These are phyloP conservation scores for Drosophila robusta DNA, from an alignment of 2,888 invertebrate genomes.

Conservation along the genomic window DNA sequence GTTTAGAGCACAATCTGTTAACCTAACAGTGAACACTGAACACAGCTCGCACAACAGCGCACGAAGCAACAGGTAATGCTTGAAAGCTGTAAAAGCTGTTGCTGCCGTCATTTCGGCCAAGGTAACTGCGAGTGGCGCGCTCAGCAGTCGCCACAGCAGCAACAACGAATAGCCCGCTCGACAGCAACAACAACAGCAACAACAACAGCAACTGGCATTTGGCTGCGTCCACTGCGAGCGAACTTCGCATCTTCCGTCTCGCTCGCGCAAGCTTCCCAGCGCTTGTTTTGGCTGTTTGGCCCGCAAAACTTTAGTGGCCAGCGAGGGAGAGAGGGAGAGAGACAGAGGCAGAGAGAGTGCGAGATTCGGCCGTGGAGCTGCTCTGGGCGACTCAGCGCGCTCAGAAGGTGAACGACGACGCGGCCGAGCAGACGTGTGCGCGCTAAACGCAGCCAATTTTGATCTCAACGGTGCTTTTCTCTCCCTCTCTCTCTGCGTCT, in stretches of 20 bases:
- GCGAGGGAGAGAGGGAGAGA: slow-evolving; percentile 6
- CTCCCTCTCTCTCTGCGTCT: slow-evolving; percentile 36
- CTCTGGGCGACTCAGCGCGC: slow-evolving; percentile 64
- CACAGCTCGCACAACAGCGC: slow-evolving; percentile 12
- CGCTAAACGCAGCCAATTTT: slow-evolving; percentile 56
- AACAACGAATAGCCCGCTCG: slow-evolving; percentile 27
- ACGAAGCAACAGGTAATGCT: slow-evolving; percentile 59
- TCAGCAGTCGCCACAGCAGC: slow-evolving; percentile 22
- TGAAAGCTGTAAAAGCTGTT: slow-evolving; percentile 39
- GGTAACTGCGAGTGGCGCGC: slow-evolving; percentile 54
- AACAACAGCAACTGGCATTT: slow-evolving; percentile 36
- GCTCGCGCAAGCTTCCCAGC: slow-evolving; percentile 29
- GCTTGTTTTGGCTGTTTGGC: slow-evolving; percentile 31
- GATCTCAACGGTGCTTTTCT: slow-evolving; percentile 79
- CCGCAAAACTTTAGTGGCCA: slow-evolving; percentile 36
- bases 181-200: slow-evolving; percentile 24
- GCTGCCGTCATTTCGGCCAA: slow-evolving; percentile 71
- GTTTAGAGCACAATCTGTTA: slow-evolving; percentile 1
- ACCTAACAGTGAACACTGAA: slow-evolving; percentile 27
- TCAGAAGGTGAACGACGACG: slow-evolving; percentile 73
- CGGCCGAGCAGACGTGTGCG: slow-evolving; percentile 70
- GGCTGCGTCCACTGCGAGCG: slow-evolving; percentile 42
- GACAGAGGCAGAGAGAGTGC: not conserved
- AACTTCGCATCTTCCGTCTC: slow-evolving; percentile 41
- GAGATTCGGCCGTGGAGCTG: slow-evolving; percentile 40